Conservation (phyloP, 2,797 vertebrate species). For the Myotis findleyi region DNA sequence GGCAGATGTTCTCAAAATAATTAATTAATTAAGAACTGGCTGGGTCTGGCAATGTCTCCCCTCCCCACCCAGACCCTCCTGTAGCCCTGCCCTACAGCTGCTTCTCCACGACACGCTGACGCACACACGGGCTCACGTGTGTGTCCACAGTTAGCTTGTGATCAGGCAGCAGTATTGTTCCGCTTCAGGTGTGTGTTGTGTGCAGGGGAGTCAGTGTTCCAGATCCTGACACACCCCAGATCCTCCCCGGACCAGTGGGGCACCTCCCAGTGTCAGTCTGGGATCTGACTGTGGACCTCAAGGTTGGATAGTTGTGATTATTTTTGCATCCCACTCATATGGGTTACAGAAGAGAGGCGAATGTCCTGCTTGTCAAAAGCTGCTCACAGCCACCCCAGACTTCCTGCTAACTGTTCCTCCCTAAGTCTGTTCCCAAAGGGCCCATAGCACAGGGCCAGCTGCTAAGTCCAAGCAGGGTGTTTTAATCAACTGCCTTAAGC, state of each 20-base stretch:
- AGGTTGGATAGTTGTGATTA: too few species aligned
- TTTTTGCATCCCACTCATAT: neutral
- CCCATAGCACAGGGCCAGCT: neutral
- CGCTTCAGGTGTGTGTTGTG: fast-evolving
- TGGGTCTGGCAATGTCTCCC: neutral
- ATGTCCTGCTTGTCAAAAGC: neutral
- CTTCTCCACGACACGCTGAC: too few species aligned
- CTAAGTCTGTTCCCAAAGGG: neutral
- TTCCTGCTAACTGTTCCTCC: neutral
- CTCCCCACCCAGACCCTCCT: fast-evolving
- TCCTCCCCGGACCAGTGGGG: neutral
- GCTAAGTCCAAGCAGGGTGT: neutral
- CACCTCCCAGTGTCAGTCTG: neutral
- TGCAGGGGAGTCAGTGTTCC: too few species aligned
- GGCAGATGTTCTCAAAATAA: neutral
- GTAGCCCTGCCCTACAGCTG: too few species aligned
- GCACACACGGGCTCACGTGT: fast-evolving
- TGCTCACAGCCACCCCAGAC: neutral
- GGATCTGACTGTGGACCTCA: fast-evolving
- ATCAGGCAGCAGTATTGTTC: fast-evolving
- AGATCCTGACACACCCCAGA: neutral
- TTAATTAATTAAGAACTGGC: neutral
- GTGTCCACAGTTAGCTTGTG: fast-evolving
- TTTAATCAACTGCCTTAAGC: neutral
- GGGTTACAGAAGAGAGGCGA: neutral